Evolutionary conservation across 2,888 invertebrate species (phyloP).

Genomic region (Xylophagus ater): DNA sequence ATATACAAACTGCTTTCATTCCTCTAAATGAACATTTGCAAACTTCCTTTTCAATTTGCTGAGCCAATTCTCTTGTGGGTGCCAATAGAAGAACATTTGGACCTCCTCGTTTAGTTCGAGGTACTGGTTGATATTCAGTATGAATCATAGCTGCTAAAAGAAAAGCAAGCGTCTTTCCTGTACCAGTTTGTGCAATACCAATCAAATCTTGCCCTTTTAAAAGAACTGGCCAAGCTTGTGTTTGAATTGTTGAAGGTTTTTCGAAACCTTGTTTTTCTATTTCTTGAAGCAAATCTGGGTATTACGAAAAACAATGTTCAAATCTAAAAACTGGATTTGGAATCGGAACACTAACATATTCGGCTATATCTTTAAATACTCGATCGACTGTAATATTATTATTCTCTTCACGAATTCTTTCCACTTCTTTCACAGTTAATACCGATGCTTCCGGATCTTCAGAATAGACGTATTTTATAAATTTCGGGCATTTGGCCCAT

Average conservation of each 20-base stretch:
- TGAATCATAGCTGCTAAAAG: no score
- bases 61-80: no score
- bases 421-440: slow-evolving; percentile 53
- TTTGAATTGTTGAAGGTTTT: slow-evolving; percentile 82
- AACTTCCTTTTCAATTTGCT: no score
- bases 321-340: slow-evolving; percentile 37
- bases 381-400: no score
- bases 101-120: no score
- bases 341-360: slow-evolving; percentile 33
- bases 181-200: slow-evolving; percentile 93
- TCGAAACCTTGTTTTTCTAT: slow-evolving; percentile 68
- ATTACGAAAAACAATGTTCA: no score
- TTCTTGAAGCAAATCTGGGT: slow-evolving; percentile 70
- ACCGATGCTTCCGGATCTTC: slow-evolving; percentile 60
- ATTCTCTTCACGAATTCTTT: slow-evolving; percentile 49
- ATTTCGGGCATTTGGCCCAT: slow-evolving; percentile 53
- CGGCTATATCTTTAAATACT: slow-evolving; percentile 42
- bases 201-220: slow-evolving; percentile 86
- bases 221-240: slow-evolving; percentile 90
- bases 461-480: slow-evolving; percentile 71
- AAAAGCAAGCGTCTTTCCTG: no score
- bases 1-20: no score
- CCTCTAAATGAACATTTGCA: no score
- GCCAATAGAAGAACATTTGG: no score
- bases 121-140: no score